Conservation (phyloP, 2,888 invertebrate genomes). For the Caenorhabditis sp. region DNA sequence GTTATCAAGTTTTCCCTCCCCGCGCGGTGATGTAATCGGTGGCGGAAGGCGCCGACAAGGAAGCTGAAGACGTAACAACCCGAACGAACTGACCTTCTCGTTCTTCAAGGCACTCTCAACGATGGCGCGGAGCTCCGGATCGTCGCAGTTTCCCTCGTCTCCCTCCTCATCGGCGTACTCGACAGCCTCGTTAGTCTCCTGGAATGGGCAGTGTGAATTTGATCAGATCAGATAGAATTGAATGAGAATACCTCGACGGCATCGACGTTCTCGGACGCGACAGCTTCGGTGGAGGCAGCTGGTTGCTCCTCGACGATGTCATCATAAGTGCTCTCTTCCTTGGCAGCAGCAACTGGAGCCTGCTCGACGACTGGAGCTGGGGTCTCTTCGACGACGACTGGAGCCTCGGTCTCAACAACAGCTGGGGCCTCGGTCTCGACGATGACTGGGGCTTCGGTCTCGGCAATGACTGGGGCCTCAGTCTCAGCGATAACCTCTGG, state of each 20-base stretch:
- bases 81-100: conserved; percentile 61
- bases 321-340: conserved; percentile 70
- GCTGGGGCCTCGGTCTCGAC: conserved; percentile 20
- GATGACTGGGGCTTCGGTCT: conserved; percentile 11
- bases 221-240: too few relatives aligned
- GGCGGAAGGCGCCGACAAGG: conserved; percentile 9
- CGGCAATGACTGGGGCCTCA: conserved; percentile 27
- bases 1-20: conserved; percentile 35
- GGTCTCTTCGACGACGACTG: conserved; percentile 30
- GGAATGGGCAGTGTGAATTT: too few relatives aligned
- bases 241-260: conserved; percentile 29
- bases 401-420: conserved; percentile 27
- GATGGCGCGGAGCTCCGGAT: conserved; percentile 72
- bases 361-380: conserved; percentile 31
- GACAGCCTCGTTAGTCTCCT: conserved; percentile 65
- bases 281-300: conserved; percentile 49
- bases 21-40: conserved; percentile 15
- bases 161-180: conserved; percentile 65
- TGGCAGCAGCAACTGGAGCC: conserved; percentile 48
- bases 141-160: conserved; percentile 76
- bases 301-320: conserved; percentile 70
- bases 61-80: conserved; percentile 12
- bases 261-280: conserved; percentile 42
- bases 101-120: conserved; percentile 64
- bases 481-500: conserved; percentile 18